Percentiles rank a stretch among this genome's conserved stretches.
phyloP scores from a whole-genome alignment of 2,797 vertebrate species.

The Luscinia megarhynchos region DNA sequence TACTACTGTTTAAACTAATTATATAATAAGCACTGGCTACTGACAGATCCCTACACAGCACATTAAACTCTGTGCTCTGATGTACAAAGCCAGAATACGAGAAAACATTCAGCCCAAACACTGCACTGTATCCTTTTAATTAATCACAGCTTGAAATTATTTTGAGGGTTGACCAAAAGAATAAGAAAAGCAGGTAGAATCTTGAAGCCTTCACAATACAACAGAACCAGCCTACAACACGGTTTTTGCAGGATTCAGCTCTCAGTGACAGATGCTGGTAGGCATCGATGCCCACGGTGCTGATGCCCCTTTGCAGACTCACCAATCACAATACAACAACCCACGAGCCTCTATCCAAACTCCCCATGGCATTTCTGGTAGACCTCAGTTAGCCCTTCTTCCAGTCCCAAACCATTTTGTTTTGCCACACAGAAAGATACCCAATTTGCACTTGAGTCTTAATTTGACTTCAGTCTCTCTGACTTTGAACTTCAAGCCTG shows the following conservation, averaged over 20 bases:
- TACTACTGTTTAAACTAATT: background rate
- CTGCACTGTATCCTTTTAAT: background rate
- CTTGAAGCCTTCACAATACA: background rate
- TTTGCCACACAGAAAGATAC: background rate
- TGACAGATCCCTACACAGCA: background rate
- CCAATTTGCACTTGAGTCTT: background rate
- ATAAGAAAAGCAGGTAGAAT: background rate
- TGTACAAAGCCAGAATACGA: background rate
- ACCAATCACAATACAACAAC: background rate
- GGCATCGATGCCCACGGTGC: accelerated
- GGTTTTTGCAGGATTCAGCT: background rate
- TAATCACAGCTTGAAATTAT: background rate
- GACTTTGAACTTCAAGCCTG: background rate
- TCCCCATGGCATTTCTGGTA: background rate
- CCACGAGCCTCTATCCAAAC: background rate
- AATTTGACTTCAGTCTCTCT: background rate
- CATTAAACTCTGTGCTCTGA: background rate
- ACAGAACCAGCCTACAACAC: background rate
- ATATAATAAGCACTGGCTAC: background rate
- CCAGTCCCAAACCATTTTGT: background rate
- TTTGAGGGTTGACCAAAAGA: background rate
- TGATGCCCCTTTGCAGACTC: background rate
- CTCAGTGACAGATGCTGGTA: accelerated
- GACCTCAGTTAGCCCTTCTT: background rate
- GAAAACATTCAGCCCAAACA: background rate